These are phyloP conservation scores for Cheilosia urbana DNA, from an alignment of 2,888 invertebrate genomes.

Conservation along the genomic window DNA sequence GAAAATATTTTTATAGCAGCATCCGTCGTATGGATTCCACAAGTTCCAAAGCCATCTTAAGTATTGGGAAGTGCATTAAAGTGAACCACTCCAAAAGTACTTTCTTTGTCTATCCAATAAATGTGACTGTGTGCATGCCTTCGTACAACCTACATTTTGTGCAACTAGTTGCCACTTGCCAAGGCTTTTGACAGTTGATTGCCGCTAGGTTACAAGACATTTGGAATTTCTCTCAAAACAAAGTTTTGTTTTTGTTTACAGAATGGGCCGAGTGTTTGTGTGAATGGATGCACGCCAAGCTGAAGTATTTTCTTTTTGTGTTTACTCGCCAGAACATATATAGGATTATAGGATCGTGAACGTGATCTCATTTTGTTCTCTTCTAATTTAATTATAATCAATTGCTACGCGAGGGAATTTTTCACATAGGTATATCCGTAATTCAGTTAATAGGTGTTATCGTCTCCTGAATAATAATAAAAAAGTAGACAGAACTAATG, in stretches of 20 bases:
- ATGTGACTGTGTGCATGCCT: neutral
- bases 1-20: slow-evolving; percentile 22
- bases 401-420: neutral
- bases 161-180: slow-evolving; percentile 11
- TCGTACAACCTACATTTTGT: slow-evolving; percentile 31
- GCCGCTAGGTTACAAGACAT: slow-evolving; percentile 4
- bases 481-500: neutral
- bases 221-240: slow-evolving; percentile 15
- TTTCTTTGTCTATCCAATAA: neutral
- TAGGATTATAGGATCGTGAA: neutral
- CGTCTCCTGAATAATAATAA: neutral
- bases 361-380: slow-evolving; percentile 36
- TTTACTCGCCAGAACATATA: slow-evolving; percentile 2
- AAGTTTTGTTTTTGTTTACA: slow-evolving; percentile 20
- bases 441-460: slow-evolving; percentile 15
- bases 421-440: slow-evolving; percentile 2
- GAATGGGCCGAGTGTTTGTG: slow-evolving; percentile 24
- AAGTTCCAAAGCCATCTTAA: neutral
- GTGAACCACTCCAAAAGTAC: slow-evolving; percentile 4
- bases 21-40: slow-evolving; percentile 12
- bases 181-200: slow-evolving; percentile 1
- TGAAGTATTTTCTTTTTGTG: neutral
- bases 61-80: neutral
- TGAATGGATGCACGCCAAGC: slow-evolving; percentile 16
- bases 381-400: slow-evolving; percentile 24